These are phyloP conservation scores for Pseudotriccus pelzelni DNA, from an alignment of 2,797 vertebrate genomes.

Conservation along the genomic window DNA sequence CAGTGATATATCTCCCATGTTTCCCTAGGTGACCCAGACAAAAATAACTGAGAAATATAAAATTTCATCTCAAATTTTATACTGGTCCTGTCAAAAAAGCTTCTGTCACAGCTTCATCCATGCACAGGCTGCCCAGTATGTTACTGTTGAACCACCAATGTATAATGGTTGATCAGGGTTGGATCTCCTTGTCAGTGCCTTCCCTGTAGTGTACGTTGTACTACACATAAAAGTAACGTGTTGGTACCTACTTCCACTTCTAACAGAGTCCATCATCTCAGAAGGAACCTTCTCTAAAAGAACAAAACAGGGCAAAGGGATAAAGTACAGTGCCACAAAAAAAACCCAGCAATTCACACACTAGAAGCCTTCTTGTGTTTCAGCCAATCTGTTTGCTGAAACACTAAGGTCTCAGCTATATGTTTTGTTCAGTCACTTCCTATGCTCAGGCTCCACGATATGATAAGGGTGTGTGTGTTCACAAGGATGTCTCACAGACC, in stretches of 20 bases:
- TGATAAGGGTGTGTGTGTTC: not conserved
- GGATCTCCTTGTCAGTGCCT: not conserved
- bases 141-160: accelerated
- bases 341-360: not conserved
- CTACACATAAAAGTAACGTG: accelerated
- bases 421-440: not conserved
- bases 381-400: not conserved
- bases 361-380: not conserved
- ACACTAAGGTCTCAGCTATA: not conserved
- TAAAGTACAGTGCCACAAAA: not conserved
- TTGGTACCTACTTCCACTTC: not conserved
- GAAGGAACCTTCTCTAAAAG: not conserved
- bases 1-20: accelerated
- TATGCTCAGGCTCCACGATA: not conserved
- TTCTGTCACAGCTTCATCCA: not conserved
- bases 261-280: not conserved
- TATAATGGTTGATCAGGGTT: accelerated
- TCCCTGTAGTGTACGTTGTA: not conserved
- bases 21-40: not conserved
- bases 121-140: not conserved
- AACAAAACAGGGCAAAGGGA: not conserved
- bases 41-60: not conserved
- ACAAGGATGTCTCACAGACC: accelerated
- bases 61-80: not conserved
- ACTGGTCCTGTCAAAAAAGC: too few species aligned